Percentiles rank a stretch among this genome's conserved stretches.
These are phyloP conservation scores for Meles meles DNA, from an alignment of 2,113 vertebrate species.

Conservation along the genomic window DNA sequence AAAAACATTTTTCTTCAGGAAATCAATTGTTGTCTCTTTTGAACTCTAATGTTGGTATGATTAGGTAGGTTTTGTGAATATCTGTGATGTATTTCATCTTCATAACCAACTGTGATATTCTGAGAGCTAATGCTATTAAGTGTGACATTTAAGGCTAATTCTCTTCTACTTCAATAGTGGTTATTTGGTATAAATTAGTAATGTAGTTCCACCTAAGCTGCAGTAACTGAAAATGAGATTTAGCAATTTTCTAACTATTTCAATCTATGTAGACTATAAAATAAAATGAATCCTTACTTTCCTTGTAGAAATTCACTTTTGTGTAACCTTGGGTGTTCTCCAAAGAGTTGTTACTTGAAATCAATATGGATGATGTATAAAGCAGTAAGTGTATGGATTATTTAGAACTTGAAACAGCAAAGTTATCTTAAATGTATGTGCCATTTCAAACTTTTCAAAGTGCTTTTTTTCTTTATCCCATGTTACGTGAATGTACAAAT, in stretches of 20 bases:
- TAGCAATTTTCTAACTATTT: conserved; percentile 32
- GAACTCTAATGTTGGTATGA: conserved; percentile 30
- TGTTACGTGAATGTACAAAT: background rate
- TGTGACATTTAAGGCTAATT: conserved; percentile 59
- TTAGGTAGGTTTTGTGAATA: conserved; percentile 41
- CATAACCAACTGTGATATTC: conserved; percentile 40
- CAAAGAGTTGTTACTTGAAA: conserved; percentile 8
- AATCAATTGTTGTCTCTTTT: conserved; percentile 51
- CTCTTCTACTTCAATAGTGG: background rate
- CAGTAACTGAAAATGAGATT: background rate
- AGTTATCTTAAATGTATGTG: background rate
- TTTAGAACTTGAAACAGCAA: background rate
- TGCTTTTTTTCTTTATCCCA: background rate
- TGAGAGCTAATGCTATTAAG: conserved; percentile 42
- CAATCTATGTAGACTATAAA: background rate
- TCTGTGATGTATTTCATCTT: conserved; percentile 43
- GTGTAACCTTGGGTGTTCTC: background rate
- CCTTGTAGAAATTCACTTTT: conserved; percentile 27
- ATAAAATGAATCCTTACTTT: conserved; percentile 16
- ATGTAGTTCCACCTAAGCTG: background rate
- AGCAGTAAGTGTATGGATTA: background rate
- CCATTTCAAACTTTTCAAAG: background rate
- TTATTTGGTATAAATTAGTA: conserved; percentile 7
- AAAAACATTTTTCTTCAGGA: conserved; percentile 38
- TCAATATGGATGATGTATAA: background rate